phyloP scores from a whole-genome alignment of 2,113 vertebrate species.

The Mastomys natalensis region DNA sequence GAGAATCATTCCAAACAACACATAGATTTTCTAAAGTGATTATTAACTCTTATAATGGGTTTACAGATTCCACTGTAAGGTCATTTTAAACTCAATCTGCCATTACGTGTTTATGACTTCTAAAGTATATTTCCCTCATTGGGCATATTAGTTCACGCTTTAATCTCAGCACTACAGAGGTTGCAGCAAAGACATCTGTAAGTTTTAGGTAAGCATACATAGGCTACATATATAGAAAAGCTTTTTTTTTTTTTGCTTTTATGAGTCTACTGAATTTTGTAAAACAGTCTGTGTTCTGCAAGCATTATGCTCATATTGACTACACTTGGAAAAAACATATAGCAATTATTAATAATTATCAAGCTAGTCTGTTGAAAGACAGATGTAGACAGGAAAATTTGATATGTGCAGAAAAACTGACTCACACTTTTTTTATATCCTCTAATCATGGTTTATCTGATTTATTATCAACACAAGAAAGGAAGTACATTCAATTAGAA shows the following conservation, averaged over 20 bases:
- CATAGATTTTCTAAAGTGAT: not conserved
- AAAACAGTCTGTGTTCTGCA: not conserved
- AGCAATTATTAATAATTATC: not conserved
- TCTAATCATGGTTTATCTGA: not conserved
- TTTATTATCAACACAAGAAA: not conserved
- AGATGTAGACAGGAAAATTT: not conserved
- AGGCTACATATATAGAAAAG: not conserved
- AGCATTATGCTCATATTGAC: not conserved
- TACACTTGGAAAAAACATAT: not conserved
- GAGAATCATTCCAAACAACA: not conserved
- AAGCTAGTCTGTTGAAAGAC: not conserved
- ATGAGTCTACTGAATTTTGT: not conserved
- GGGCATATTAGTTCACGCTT: not conserved
- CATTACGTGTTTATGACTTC: not conserved
- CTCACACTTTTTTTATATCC: not conserved
- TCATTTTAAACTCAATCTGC: not conserved
- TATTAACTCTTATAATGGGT: not conserved
- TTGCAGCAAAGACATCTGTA: not conserved
- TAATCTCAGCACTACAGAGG: not conserved
- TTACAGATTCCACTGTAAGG: not conserved
- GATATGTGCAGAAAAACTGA: not conserved
- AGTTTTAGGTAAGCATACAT: not conserved
- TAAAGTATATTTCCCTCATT: not conserved
- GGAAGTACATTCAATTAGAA: not conserved
- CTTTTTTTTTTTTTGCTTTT: not conserved